Base-by-base conservation (phyloP, 2,888 invertebrate species). In the Volucella inflata region DNA sequence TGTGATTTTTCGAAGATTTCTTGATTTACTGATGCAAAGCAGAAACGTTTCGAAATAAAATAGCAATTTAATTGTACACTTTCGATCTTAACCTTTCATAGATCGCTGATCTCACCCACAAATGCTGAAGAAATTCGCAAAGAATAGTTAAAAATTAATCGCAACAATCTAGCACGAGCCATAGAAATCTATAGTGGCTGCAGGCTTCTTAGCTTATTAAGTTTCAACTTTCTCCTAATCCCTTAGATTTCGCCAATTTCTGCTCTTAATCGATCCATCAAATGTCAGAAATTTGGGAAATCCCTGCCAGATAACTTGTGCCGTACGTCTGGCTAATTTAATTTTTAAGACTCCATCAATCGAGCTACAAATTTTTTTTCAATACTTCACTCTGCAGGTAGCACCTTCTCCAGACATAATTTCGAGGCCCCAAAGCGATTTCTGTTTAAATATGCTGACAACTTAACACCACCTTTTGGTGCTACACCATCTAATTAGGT, bases 401-500 rank as follows among this genome's bases (percentile, higher is more conserved):
- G 70, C 55, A 64, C 40, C 78, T 14, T 17, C n/a, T 30, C 14
- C 40, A 48, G 57, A 21, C 64, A 50, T 9, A 17, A 62, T 21
- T 48, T 11, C n/a, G n/a, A 67, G 59, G 71, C 59, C 79, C 67
- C 30, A 59, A 65, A 79, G 72, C 60, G 9, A 72, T 59, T 71
- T 48, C 71, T 71, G 55, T 60, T 65, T 57, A 21, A 64, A 42
- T 59, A 72, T 59, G 79, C 72, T 79, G 79, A 72, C 78, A 71
- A 64, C 50, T 64, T 59, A 59, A 65, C 64, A 67, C 55, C 70
- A 48, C 72, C 79, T 44, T 65, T 46, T 36, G 50, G 16, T 71
- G 71, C 48, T 65, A 67, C 70, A 70, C 50, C 79, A 57, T 71
- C 72, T 79, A 79, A 79, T 79, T 79, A 67, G 65, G 65, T 65